Conservation (phyloP, 2,888 invertebrate species). For the Bedellia somnulentella region DNA sequence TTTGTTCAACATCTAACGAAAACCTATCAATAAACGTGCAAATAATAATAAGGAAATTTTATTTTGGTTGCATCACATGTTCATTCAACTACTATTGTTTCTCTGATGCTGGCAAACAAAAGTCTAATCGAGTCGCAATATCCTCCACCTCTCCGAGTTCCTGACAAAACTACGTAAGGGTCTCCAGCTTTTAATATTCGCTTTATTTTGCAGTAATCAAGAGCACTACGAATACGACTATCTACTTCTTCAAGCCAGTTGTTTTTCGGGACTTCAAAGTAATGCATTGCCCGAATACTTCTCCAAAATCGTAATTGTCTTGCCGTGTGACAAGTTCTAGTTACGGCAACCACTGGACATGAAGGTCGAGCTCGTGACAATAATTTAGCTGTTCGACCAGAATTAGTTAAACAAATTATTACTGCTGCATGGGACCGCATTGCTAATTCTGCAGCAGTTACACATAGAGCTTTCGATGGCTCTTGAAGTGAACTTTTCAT, state of each 20-base stretch:
- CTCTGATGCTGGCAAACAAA: conserved; percentile 38
- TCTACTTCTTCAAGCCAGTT: conserved; percentile 38
- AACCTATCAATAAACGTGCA: too few relatives aligned
- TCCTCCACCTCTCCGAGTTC: conserved; percentile 38
- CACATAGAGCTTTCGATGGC: conserved; percentile 53
- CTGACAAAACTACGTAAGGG: conserved; percentile 38
- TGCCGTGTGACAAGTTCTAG: conserved; percentile 67
- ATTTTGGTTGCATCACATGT: too few relatives aligned
- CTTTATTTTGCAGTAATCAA: conserved; percentile 49
- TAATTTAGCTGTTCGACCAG: conserved; percentile 70
- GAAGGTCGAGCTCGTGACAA: conserved; percentile 69
- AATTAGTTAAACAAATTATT: conserved; percentile 77
- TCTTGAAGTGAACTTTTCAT: conserved; percentile 60
- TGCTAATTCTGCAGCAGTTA: conserved; percentile 40
- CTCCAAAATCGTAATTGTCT: conserved; percentile 61
- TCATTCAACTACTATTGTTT: conserved; percentile 19
- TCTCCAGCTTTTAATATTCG: conserved; percentile 37
- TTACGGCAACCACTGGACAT: conserved; percentile 77
- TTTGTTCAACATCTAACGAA: too few relatives aligned
- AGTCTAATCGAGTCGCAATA: conserved; percentile 42
- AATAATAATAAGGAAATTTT: too few relatives aligned
- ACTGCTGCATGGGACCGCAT: conserved; percentile 32
- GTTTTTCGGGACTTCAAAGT: conserved; percentile 32
- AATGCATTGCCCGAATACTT: conserved; percentile 55
- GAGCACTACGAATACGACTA: conserved; percentile 30